Base-by-base conservation (phyloP, 2,797 vertebrate species). In the Chelmon rostratus region DNA sequence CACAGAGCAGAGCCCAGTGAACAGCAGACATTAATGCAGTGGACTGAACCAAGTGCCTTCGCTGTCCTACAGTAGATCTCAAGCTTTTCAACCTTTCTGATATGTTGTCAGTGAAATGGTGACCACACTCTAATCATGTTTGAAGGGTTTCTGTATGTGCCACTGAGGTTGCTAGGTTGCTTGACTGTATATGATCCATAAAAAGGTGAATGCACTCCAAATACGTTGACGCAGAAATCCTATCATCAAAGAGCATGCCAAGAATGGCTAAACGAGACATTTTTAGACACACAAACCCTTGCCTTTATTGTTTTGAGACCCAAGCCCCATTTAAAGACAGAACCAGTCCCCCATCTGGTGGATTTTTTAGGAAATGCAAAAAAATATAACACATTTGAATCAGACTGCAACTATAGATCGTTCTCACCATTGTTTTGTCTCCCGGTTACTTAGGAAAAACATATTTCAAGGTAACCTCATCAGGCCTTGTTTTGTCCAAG, bases 281-380 rank as follows among this genome's bases (percentile, higher is more conserved):
- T 58, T 70, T 44, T 11, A 72, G 33, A 49, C 5, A 0, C 19
- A 35, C 11, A 33, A 31, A 31, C 25, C 19, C 9, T 46, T 19
- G 1, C n/a, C 47, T 71, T 11, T 63, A 46, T 63, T 78, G 42
- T 70, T 84, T 58, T 31, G 7, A 74, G 52, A 58, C 21, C 64
- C 4, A 25, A 72, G 57, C n/a, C 18, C 31, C 12, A 13, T 79
- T 5, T 21, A 28, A 79, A 85, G 47, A 64, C 3, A 0, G 65
- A 65, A 66, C 69, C 54, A 62, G 76, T 50, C 63, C 84, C 12
- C 92, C 90, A 91, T 88, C 90, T 94, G 80, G 82, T 91, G 91
- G 89, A 77, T 68, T 86, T 50, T 64, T 25, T 28, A 52, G 68
- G 77, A 84, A 90, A 79, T 81, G 73, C 72, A 83, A 31, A 37